A percentile compares a stretch with the other conserved stretches of the same genome.
Conservation (phyloP, 2,888 invertebrate species). For the Agonopterix heracliana region DNA sequence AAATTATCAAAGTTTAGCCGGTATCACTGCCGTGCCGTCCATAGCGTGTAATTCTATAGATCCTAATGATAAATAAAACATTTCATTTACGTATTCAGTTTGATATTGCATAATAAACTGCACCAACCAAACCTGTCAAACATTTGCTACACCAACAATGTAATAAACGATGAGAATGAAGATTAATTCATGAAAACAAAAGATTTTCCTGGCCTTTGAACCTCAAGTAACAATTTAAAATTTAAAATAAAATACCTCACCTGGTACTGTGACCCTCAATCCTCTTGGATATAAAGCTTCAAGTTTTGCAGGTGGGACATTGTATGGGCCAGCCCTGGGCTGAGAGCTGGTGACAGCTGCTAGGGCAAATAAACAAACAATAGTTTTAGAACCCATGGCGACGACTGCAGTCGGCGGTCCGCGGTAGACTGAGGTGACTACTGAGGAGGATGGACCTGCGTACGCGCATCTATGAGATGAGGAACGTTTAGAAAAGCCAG, state of each 20-base stretch:
- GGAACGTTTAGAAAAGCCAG: slow-evolving; percentile 17
- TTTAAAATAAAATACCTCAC: slow-evolving; percentile 16
- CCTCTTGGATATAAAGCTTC: slow-evolving; percentile 4
- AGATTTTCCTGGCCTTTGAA: too few species aligned
- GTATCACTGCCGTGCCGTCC: too few species aligned
- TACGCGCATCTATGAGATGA: slow-evolving; percentile 26
- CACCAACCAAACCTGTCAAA: too few species aligned
- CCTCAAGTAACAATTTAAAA: too few species aligned
- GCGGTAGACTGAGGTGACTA: slow-evolving; percentile 27
- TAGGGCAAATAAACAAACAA: slow-evolving; percentile 23
- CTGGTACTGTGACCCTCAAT: slow-evolving; percentile 15
- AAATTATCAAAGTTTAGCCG: too few species aligned
- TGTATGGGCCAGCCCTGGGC: slow-evolving; percentile 13
- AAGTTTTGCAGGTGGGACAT: neutral
- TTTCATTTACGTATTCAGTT: too few species aligned
- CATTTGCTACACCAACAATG: too few species aligned
- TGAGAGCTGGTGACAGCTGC: slow-evolving; percentile 23
- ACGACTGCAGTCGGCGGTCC: slow-evolving; percentile 22
- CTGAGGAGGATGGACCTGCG: neutral
- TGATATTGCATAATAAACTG: too few species aligned
- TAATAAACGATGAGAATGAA: too few species aligned
- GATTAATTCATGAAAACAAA: too few species aligned
- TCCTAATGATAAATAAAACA: too few species aligned
- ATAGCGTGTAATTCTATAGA: too few species aligned
- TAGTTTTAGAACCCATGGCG: slow-evolving; percentile 30